Conservation (phyloP, 2,113 vertebrate genomes). For the Mandrillus leucophaeus region DNA sequence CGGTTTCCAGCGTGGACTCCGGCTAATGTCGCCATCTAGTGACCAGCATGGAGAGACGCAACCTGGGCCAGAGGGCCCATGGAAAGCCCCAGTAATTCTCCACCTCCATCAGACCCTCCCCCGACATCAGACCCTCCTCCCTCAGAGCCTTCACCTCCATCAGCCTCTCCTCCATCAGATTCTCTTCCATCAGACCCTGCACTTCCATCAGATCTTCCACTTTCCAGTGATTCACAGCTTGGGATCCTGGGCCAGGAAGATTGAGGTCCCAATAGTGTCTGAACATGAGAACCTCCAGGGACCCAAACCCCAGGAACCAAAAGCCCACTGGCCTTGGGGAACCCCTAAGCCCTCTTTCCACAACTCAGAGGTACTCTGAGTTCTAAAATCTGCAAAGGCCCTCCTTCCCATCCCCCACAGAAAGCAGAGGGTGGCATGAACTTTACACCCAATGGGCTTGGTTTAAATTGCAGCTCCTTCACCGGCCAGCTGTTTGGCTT, state of each 20-base stretch:
- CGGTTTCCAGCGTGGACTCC: accelerated
- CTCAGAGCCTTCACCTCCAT: not conserved
- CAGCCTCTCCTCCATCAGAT: not conserved
- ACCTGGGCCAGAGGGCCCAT: accelerated
- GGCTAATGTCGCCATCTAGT: not conserved
- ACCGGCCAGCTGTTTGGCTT: not conserved
- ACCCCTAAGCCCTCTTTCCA: accelerated
- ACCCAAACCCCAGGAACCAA: not conserved
- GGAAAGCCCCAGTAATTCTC: not conserved
- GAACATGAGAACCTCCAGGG: not conserved
- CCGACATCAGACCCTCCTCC: not conserved
- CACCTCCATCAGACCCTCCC: no score
- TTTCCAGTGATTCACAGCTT: not conserved
- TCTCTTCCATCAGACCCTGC: not conserved
- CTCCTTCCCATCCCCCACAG: not conserved
- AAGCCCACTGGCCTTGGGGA: not conserved
- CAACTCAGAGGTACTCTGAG: not conserved
- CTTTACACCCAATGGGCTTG: not conserved
- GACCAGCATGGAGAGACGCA: accelerated
- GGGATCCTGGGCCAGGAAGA: not conserved
- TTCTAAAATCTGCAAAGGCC: not conserved
- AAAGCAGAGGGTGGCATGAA: not conserved
- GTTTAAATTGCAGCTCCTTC: not conserved
- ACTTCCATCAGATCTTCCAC: not conserved
- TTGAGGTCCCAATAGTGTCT: not conserved